Base-by-base conservation (phyloP, 2,797 vertebrate genomes). In the Betta splendens region DNA sequence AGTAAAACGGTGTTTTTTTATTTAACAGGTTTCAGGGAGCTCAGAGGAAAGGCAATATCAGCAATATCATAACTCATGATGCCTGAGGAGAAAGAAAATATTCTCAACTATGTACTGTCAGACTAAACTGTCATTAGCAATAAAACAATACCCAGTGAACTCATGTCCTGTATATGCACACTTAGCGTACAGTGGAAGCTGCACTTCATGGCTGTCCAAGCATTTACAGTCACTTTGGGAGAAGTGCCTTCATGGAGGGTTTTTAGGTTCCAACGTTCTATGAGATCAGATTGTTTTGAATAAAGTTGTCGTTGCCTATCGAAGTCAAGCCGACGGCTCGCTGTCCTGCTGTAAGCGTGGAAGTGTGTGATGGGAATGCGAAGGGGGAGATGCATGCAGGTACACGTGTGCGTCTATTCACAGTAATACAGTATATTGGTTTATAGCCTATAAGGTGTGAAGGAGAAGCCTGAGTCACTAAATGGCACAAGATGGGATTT, bases 291-390 rank as follows among this genome's bases (percentile, higher is more conserved):
- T 89, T 80, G 75, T 89, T 89, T 89, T 72, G 46, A 92, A 92
- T 92, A 90, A 91, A 91, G 86, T 74, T 86, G 83, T 87, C 83
- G 77, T 88, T 89, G 79, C 84, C 81, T 87, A 87, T 86, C 79
- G 81, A 86, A 75, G 64, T 70, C 52, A 47, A 61, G 56, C 49
- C 51, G 50, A 13, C 28, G 33, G 52, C 46, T 69, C 71, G 53
- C 40, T 59, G 77, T 80, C 57, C 69, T 79, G 52, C 44, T 18
- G 43, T 64, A 44, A 46, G 46, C 23, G 65, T 49, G 45, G 36
- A 51, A 43, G 33, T 64, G 9, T 43, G 64, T 63, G 64, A 50
- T 56, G 55, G 55, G 68, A 16, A 52, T 48, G 51, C 11, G 28
- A 53, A 50, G 39, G 47, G 48, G 54, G 36, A 61, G 12, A 75